These are phyloP conservation scores for Merodon equestris DNA, from an alignment of 2,888 invertebrate species.

Conservation along the genomic window DNA sequence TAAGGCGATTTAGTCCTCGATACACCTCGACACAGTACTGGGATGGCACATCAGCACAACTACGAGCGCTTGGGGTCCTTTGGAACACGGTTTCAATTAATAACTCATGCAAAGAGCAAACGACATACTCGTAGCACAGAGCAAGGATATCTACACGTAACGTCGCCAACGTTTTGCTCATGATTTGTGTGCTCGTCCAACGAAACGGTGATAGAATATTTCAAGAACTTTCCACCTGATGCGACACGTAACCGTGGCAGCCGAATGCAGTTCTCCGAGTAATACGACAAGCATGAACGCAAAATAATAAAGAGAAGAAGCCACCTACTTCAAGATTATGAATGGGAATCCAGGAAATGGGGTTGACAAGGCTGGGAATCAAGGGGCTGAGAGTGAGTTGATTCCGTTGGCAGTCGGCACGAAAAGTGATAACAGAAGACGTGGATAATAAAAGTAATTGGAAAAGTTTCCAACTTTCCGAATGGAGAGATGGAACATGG, in stretches of 20 bases:
- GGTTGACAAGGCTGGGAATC: no score
- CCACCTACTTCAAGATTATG: constrained; percentile 45
- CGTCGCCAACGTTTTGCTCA: constrained; percentile 44
- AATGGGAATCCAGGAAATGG: constrained; percentile 14
- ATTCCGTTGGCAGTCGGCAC: constrained; percentile 55
- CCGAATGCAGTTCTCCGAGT: no score
- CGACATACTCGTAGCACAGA: constrained; percentile 1
- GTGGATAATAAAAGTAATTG: constrained; percentile 68
- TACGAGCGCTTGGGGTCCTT: no score
- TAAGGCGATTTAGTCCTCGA: no score
- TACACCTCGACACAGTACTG: no score
- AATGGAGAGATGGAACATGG: constrained; percentile 22
- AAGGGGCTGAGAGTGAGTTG: no score
- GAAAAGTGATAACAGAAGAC: constrained; percentile 61
- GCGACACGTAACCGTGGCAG: constrained; percentile 44
- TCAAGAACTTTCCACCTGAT: constrained; percentile 56
- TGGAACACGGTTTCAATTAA: constrained; percentile 35
- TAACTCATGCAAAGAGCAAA: constrained; percentile 36
- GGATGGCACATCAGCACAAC: no score
- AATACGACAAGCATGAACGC: constrained; percentile 49
- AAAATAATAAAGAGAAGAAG: constrained; percentile 24
- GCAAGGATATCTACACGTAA: constrained; percentile 23
- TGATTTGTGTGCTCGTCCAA: constrained; percentile 47
- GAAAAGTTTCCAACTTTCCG: constrained; percentile 64
- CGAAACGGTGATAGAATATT: constrained; percentile 30